Conservation (phyloP, 2,888 invertebrate species). For the Acanthacorydalis orientalis region DNA sequence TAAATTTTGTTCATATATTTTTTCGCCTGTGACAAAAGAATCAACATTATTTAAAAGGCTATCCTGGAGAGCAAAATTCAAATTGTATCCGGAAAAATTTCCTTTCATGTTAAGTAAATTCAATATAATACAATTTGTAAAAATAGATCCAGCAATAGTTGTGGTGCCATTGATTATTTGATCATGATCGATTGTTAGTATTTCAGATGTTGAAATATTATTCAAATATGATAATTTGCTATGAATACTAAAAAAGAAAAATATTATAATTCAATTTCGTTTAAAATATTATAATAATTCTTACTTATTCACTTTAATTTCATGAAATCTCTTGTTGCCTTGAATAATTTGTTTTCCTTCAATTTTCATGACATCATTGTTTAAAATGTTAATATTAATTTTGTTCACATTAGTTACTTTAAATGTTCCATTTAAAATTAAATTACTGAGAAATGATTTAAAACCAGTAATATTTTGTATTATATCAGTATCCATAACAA, state of each 20-base stretch:
- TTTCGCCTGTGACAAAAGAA: background rate
- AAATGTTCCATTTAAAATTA: slow-evolving; percentile 26
- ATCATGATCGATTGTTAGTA: slow-evolving; percentile 5
- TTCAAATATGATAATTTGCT: slow-evolving; percentile 7
- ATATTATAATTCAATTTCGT: slow-evolving; percentile 3
- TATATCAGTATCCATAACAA: slow-evolving; percentile 23
- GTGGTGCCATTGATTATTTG: slow-evolving; percentile 7
- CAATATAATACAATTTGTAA: background rate
- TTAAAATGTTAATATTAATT: slow-evolving; percentile 25
- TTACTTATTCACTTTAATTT: slow-evolving; percentile 18
- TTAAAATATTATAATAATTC: background rate
- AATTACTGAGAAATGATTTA: slow-evolving; percentile 27
- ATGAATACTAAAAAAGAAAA: slow-evolving; percentile 8
- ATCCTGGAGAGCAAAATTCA: background rate
- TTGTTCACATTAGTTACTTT: slow-evolving; percentile 28
- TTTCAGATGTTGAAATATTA: slow-evolving; percentile 2
- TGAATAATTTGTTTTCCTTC: slow-evolving; percentile 28
- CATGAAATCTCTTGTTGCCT: slow-evolving; percentile 24
- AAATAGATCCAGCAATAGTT: slow-evolving; percentile 5
- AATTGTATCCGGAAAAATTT: background rate
- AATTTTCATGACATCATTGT: slow-evolving; percentile 23
- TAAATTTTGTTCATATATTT: background rate
- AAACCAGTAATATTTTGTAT: slow-evolving; percentile 28
- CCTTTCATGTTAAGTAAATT: background rate
- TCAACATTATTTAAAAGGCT: no score